Percentiles rank a stretch among this genome's conserved stretches.
Evolutionary conservation across 2,113 vertebrate species (phyloP).

Genomic region (Oceanites oceanicus): DNA sequence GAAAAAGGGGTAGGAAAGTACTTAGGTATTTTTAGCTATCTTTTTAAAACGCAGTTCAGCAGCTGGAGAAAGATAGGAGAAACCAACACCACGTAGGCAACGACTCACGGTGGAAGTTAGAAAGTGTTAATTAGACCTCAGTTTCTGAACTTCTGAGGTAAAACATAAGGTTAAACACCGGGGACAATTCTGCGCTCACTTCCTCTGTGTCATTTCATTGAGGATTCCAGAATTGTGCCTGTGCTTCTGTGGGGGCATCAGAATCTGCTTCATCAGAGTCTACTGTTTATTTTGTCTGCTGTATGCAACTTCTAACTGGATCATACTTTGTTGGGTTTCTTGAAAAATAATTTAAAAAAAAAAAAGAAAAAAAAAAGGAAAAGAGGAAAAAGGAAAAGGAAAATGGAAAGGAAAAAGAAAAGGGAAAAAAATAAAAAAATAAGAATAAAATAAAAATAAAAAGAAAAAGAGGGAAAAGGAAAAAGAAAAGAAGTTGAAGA

Average conservation of each 20-base stretch:
- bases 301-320: background rate
- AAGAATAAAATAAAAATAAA: fast-evolving
- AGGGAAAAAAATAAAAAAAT: fast-evolving
- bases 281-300: background rate
- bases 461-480: fast-evolving
- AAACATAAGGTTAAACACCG: background rate
- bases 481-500: background rate
- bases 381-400: fast-evolving
- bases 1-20: slow-evolving; percentile 50
- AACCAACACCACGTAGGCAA: slow-evolving; percentile 37
- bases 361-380: background rate
- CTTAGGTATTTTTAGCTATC: slow-evolving; percentile 56
- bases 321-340: background rate
- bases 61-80: slow-evolving; percentile 52
- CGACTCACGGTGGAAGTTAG: background rate
- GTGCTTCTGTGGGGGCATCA: background rate
- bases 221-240: background rate
- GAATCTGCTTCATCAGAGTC: background rate
- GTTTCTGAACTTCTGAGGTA: background rate
- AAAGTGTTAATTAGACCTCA: background rate
- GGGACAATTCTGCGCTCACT: background rate
- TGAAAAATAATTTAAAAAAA: background rate
- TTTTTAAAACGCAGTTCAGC: slow-evolving; percentile 35
- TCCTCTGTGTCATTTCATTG: background rate
- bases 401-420: fast-evolving